Base-by-base conservation (phyloP, 2,113 vertebrate genomes). In the Cephalophus harveyi region DNA sequence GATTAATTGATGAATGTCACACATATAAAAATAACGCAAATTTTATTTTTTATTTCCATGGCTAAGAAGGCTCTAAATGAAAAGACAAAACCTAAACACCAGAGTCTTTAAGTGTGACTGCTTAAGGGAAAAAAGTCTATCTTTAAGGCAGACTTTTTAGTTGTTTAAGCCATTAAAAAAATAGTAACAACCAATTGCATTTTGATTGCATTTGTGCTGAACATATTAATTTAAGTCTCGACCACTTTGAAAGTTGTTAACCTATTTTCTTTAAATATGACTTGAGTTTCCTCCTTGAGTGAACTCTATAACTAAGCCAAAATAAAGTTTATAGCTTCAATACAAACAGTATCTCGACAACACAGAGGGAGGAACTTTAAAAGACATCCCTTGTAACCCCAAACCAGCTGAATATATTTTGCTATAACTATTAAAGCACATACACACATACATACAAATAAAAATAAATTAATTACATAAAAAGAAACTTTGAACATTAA, bases 211-310 rank as follows among this genome's bases (percentile, higher is more conserved):
- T 43, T 64, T 64, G 67, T 82, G 36, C 15, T 57, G 57, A 82
- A 79, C 60, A 79, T 43, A 28, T 64, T 95, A 88, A 36, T 91
- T 87, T 96, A 94, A 97, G 25, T 89, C 27, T 43, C 25, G 2
- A 83, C 67, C n/a, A 78, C 52, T 94, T 95, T 33, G 60, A 97
- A 97, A 97, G 84, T 76, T 46, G 46, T 93, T 81, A 82, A 78
- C 60, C 33, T 71, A 43, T 67, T 92, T 95, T 96, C 79, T 54
- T 87, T 87, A 93, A 97, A 84, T 88, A 92, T 52, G 57, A 33
- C 64, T 97, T 90, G 27, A 87, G 62, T 96, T 91, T 95, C 60
- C 15, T 88, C 40, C 50, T 74, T 87, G 43, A 54, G n/a, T 95
- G 59, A 50, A 25, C 21, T 90, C 57, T 89, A 13, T 83, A 94